Percentiles rank a stretch among this genome's conserved stretches.
Conservation (phyloP, 64 coral and sea anemone genomes). For the Montipora cactus region DNA sequence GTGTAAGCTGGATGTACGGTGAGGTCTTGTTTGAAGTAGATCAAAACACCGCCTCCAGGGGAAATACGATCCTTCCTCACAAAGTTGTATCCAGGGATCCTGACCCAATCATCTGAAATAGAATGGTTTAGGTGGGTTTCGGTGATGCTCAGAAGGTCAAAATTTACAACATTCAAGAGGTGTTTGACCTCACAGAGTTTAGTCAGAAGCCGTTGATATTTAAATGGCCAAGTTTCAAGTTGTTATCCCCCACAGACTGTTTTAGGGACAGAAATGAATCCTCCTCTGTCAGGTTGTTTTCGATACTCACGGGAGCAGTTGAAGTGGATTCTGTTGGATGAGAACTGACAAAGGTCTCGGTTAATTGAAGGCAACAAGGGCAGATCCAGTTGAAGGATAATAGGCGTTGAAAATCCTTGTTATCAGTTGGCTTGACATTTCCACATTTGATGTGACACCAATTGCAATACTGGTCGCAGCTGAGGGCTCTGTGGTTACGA, state of each 20-base stretch:
- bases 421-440: too few species aligned
- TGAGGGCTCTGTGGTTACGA: not conserved
- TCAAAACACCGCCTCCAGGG: conserved; percentile 24
- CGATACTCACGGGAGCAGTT: not conserved
- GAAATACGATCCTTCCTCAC: conserved; percentile 25
- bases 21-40: conserved; percentile 5
- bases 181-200: not conserved
- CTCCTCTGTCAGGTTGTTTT: not conserved
- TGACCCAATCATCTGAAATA: conserved; percentile 11
- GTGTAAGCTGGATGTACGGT: conserved; percentile 17
- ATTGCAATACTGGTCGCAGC: not conserved
- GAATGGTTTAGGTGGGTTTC: conserved; percentile 19
- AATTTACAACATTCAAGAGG: not conserved
- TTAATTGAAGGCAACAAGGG: too few species aligned
- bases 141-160: conserved; percentile 2
- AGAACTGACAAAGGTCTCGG: too few species aligned
- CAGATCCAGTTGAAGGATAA: too few species aligned
- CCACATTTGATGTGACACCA: too few species aligned
- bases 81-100: conserved; percentile 16
- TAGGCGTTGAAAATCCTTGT: too few species aligned
- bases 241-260: not conserved
- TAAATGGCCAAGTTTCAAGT: conserved; percentile 5
- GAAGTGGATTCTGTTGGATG: too few species aligned
- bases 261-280: not conserved
- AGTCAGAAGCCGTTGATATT: conserved; percentile 13